A percentile compares a stretch with the other conserved stretches of the same genome.
These are phyloP conservation scores for Eudemis profundana DNA, from an alignment of 2,888 invertebrate species.

Conservation along the genomic window DNA sequence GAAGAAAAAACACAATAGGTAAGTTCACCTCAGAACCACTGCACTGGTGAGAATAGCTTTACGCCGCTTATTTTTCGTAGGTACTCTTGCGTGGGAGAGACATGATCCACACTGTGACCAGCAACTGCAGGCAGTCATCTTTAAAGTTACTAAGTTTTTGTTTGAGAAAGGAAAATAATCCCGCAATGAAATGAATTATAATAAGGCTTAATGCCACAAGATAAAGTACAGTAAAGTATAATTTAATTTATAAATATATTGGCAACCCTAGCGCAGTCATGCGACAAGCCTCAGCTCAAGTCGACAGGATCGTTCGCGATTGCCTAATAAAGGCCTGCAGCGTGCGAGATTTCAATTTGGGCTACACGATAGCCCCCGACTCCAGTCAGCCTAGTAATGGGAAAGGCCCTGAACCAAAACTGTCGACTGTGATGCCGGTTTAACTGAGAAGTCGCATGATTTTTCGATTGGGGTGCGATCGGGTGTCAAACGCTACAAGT, in stretches of 20 bases:
- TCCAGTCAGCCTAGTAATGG: slow-evolving; percentile 22
- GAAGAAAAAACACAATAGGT: too few relatives aligned
- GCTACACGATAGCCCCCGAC: slow-evolving; percentile 48
- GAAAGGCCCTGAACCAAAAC: slow-evolving; percentile 1
- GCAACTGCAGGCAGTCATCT: too few relatives aligned
- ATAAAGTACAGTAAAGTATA: too few relatives aligned
- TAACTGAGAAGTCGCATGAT: slow-evolving; percentile 12
- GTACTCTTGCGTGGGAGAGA: too few relatives aligned
- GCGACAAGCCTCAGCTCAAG: slow-evolving; percentile 53
- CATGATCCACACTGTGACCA: too few relatives aligned
- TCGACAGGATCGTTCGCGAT: slow-evolving; percentile 64
- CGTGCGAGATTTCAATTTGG: slow-evolving; percentile 73
- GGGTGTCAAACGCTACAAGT: not conserved
- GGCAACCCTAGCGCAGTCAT: slow-evolving; percentile 24
- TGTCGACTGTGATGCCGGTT: not conserved
- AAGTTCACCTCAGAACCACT: too few relatives aligned
- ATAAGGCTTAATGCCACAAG: too few relatives aligned
- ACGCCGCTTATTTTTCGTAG: too few relatives aligned
- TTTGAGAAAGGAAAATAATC: not conserved
- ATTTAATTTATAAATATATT: not conserved
- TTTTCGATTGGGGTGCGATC: slow-evolving; percentile 5
- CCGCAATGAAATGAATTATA: too few relatives aligned
- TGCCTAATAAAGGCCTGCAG: slow-evolving; percentile 68
- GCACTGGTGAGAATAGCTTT: too few relatives aligned
- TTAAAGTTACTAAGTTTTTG: not conserved